Evolutionary conservation across 2,888 invertebrate species (phyloP).

Genomic region (Rhingia rostrata): DNA sequence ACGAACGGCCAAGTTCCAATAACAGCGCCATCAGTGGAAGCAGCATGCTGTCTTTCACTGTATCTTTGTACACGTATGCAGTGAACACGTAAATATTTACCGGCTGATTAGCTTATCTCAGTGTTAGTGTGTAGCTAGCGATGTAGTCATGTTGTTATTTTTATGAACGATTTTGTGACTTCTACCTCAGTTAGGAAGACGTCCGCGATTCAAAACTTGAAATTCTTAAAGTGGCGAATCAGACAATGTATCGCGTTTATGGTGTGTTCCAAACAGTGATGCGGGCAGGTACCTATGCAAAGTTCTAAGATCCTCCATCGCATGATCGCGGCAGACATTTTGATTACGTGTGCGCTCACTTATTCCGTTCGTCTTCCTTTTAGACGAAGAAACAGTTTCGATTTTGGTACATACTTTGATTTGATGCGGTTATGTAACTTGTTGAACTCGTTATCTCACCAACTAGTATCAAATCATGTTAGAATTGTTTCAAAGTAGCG

Average conservation of each 20-base stretch:
- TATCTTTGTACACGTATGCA: conserved; percentile 57
- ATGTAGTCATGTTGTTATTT: conserved; percentile 35
- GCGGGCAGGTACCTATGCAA: conserved; percentile 8
- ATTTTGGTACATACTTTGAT: neutral
- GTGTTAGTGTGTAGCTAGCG: conserved; percentile 18
- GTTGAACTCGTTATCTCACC: conserved; percentile 15
- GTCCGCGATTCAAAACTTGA: conserved; percentile 31
- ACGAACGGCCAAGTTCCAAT: conserved; percentile 41
- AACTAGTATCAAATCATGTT: neutral
- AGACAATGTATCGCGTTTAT: conserved; percentile 9
- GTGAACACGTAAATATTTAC: conserved; percentile 67
- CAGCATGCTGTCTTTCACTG: conserved; percentile 14
- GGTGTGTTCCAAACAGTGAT: neutral
- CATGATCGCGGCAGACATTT: conserved; percentile 13
- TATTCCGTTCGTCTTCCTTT: conserved; percentile 4
- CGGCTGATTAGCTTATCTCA: conserved; percentile 51
- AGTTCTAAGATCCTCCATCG: neutral
- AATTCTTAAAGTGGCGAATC: conserved; percentile 11
- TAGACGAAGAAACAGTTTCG: neutral
- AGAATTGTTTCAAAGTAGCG: neutral
- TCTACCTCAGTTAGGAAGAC: conserved; percentile 5
- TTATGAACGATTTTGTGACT: conserved; percentile 23
- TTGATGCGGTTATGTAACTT: conserved; percentile 17
- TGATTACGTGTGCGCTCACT: conserved; percentile 2
- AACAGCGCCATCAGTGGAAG: conserved; percentile 7